Conservation (phyloP, 2,113 vertebrate species). For the Turdus rufiventris region DNA sequence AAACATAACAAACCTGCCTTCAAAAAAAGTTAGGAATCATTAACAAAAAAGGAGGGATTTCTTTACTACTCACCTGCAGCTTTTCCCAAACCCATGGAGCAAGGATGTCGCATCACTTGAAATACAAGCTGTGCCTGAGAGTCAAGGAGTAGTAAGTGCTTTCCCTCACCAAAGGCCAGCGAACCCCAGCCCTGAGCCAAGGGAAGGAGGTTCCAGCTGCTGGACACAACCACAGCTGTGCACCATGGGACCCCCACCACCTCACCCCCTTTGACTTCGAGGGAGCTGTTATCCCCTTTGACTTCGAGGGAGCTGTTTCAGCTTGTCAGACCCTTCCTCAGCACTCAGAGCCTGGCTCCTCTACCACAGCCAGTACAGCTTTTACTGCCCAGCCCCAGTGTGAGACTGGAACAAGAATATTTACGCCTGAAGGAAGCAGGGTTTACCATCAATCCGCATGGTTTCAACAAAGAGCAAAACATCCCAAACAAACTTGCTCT, state of each 20-base stretch:
- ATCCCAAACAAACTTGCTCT: background rate
- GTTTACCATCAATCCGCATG: background rate
- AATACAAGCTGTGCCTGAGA: background rate
- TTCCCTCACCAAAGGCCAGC: background rate
- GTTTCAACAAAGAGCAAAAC: background rate
- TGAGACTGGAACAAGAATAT: background rate
- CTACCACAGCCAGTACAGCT: background rate
- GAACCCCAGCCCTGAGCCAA: rapidly evolving
- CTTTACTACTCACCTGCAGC: background rate
- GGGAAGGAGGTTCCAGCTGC: background rate
- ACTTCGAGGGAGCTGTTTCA: background rate
- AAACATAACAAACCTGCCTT: background rate
- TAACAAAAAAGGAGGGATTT: background rate
- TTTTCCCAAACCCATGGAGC: background rate
- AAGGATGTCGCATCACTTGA: background rate
- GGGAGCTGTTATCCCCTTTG: background rate
- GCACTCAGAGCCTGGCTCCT: background rate
- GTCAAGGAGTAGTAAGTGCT: background rate
- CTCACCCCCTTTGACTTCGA: background rate
- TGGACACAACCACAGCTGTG: rapidly evolving
- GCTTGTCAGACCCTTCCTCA: background rate
- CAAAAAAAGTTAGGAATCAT: background rate
- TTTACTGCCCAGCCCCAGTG: background rate
- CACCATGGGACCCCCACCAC: rapidly evolving
- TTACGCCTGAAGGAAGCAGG: background rate